A percentile compares a stretch with the other conserved stretches of the same genome.
These are phyloP conservation scores for Busseola fusca DNA, from an alignment of 2,888 invertebrate species.

Conservation along the genomic window DNA sequence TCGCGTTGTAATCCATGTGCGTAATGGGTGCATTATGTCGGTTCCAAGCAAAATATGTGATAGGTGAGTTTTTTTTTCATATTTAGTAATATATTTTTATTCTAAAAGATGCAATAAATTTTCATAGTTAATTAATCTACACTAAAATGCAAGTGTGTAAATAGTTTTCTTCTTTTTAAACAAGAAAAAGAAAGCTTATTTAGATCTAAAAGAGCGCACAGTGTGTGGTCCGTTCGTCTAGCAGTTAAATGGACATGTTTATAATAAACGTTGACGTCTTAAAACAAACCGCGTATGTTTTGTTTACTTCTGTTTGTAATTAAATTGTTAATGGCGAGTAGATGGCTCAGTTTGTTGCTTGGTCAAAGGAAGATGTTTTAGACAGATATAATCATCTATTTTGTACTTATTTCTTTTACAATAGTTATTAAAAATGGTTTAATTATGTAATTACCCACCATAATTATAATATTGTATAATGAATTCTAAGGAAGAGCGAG, in stretches of 20 bases:
- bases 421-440: too few species aligned
- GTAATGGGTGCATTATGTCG: conserved; percentile 86
- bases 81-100: not conserved
- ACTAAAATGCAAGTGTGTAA: not conserved
- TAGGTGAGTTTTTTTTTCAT: conserved; percentile 74
- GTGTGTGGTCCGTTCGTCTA: conserved; percentile 23
- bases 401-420: too few species aligned
- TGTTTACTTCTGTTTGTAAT: conserved; percentile 14
- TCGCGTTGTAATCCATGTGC: conserved; percentile 73
- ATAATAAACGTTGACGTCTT: conserved; percentile 23
- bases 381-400: not conserved
- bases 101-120: not conserved
- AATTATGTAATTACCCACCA: too few species aligned
- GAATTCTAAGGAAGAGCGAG: too few species aligned
- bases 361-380: not conserved
- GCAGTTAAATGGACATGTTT: conserved; percentile 24
- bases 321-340: conserved; percentile 28
- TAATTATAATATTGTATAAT: too few species aligned
- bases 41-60: conserved; percentile 84
- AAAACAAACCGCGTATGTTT: conserved; percentile 25
- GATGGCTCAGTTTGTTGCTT: conserved; percentile 10
- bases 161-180: not conserved
- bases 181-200: not conserved
- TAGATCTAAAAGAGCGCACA: not conserved
- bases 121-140: not conserved